A percentile compares a stretch with the other conserved stretches of the same genome.
Evolutionary conservation across 2,797 vertebrate genomes (phyloP).

Genomic region (Okamejei kenojei): DNA sequence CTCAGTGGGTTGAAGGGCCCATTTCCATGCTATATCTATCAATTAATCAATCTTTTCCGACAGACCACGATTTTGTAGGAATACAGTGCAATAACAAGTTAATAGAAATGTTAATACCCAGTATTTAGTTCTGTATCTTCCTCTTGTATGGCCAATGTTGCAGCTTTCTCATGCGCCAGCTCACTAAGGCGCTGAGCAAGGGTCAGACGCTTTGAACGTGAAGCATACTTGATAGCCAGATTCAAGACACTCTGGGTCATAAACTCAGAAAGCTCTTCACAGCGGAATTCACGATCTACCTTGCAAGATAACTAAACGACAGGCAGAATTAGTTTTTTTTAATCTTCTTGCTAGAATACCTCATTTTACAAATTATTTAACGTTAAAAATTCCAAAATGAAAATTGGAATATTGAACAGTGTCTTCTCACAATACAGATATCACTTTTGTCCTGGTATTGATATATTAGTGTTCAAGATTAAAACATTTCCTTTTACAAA

Average conservation of each 20-base stretch:
- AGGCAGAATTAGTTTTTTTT: slow-evolving; percentile 11
- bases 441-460: not conserved
- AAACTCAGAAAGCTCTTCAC: slow-evolving; percentile 80
- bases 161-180: slow-evolving; percentile 74
- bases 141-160: slow-evolving; percentile 49
- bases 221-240: slow-evolving; percentile 85
- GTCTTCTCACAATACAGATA: not conserved
- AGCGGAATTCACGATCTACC: slow-evolving; percentile 86
- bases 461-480: not conserved
- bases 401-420: not conserved
- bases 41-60: not conserved
- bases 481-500: not conserved
- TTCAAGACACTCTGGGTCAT: slow-evolving; percentile 79
- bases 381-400: not conserved
- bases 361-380: slow-evolving; percentile 26
- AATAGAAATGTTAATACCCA: slow-evolving; percentile 56
- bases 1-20: no score
- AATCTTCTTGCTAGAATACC: not conserved
- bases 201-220: slow-evolving; percentile 73
- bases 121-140: slow-evolving; percentile 51
- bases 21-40: no score
- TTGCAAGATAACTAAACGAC: slow-evolving; percentile 79
- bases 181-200: slow-evolving; percentile 80
- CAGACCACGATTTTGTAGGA: not conserved
- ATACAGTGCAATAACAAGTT: not conserved